A percentile compares a stretch with the other conserved stretches of the same genome.
These are phyloP conservation scores for Brachymystax lenok DNA, from an alignment of 2,797 vertebrate species.

Conservation along the genomic window DNA sequence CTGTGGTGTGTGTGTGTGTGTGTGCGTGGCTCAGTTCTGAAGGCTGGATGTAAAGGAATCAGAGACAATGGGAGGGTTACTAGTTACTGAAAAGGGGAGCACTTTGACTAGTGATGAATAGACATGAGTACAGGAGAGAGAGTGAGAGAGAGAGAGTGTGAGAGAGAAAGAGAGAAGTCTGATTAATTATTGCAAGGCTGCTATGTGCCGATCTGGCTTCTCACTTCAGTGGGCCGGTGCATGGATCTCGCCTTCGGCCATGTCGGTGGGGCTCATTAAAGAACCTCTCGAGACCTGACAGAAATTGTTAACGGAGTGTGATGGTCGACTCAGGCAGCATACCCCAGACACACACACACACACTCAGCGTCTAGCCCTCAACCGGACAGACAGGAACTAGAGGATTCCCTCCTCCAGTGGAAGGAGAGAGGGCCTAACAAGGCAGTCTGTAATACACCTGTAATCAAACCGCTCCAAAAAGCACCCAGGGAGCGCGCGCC, in stretches of 20 bases:
- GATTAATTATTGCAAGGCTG: constrained; percentile 90
- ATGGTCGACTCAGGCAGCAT: constrained; percentile 81
- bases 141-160: constrained; percentile 14
- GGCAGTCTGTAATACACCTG: constrained; percentile 83
- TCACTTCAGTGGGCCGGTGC: constrained; percentile 87
- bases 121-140: constrained; percentile 70
- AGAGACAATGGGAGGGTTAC: not conserved
- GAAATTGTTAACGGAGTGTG: constrained; percentile 91
- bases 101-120: constrained; percentile 83
- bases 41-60: not conserved
- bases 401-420: constrained; percentile 36
- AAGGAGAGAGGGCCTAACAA: constrained; percentile 75
- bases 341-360: constrained; percentile 60
- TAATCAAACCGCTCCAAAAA: constrained; percentile 82
- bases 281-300: constrained; percentile 86
- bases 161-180: constrained; percentile 55
- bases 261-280: constrained; percentile 96
- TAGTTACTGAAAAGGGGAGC: constrained; percentile 57
- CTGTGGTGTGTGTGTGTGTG: not conserved
- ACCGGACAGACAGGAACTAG: constrained; percentile 45
- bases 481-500: constrained; percentile 70
- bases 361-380: constrained; percentile 36
- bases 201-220: constrained; percentile 86
- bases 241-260: constrained; percentile 89
- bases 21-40: not conserved